Base-by-base conservation (phyloP, 2,888 invertebrate genomes). In the Pammene fasciana region DNA sequence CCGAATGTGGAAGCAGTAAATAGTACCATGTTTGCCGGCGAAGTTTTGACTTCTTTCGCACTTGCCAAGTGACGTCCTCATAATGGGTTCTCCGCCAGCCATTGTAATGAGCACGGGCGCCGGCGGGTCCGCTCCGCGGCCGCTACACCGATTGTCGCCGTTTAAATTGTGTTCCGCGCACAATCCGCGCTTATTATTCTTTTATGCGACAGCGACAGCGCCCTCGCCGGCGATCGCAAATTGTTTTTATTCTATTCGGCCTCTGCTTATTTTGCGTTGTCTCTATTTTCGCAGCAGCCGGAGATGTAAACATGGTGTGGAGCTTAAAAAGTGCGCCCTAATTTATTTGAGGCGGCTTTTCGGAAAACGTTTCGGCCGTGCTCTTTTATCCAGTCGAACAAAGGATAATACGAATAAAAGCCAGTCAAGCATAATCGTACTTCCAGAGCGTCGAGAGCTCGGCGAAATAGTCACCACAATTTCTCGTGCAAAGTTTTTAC, bases 11-110 rank as follows among this genome's bases (percentile, higher is more conserved):
- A 78, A 87, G 85, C 86, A 85, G 89, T 89, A 89, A 89, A 90
- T 88, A 90, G 86, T 86, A 85, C 82, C 83, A 86, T 85, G 87
- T 86, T 87, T 85, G 85, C 83, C 86, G 88, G 81, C 76, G 78
- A 89, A 89, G 85, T 90, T 89, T 88, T 86, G 87, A 89, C 89
- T 89, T 88, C 87, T 87, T 87, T 84, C 86, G 84, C 88, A 85
- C 85, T 87, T 82, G 84, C 84, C 80, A 79, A 79, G 81, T 88
- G 87, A 88, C 87, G 84, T 84, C 79, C 84, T 86, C 83, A 86
- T 89, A 89, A 88, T 88, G 85, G 85, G 77, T 86, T 84, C 81
- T 73, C 82, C 80, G 79, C 80, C 78, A 64, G 80, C 81, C 81
- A 84, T 85, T 86, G 86, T 86, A 77, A 76, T 76, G 75, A 73